Evolutionary conservation across 2,888 invertebrate genomes (phyloP).

Genomic region (Oscheius sp.): DNA sequence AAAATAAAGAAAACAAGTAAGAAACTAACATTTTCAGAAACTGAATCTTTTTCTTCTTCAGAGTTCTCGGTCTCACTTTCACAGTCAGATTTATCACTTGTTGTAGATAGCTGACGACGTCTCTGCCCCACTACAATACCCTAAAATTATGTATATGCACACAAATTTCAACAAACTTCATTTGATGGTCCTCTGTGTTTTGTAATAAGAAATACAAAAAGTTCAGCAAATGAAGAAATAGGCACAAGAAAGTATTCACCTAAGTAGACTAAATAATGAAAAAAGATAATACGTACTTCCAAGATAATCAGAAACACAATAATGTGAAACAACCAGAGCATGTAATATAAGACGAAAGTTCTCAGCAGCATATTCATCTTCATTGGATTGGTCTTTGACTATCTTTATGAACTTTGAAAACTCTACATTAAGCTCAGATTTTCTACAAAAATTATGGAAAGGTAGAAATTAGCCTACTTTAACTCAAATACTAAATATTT

Average conservation of each 20-base stretch:
- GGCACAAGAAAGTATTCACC: constrained; percentile 15
- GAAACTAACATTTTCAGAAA: not conserved
- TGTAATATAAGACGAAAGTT: constrained; percentile 7
- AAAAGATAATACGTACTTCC: not conserved
- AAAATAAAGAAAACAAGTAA: too few relatives aligned
- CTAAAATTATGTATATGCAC: not conserved
- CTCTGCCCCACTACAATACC: not conserved
- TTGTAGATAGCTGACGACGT: constrained; percentile 8
- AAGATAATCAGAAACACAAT: not conserved
- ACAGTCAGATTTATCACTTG: not conserved
- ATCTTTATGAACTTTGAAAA: not conserved
- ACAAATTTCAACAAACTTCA: constrained; percentile 4
- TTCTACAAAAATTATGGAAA: not conserved
- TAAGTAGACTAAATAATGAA: not conserved
- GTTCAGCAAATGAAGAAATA: constrained; percentile 3
- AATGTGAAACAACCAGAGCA: constrained; percentile 4
- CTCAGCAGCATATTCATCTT: not conserved
- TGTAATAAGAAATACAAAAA: constrained; percentile 2
- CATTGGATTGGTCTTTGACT: not conserved
- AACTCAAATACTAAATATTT: not conserved
- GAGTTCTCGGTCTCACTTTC: constrained; percentile 6
- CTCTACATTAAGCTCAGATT: not conserved
- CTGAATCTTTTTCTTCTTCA: constrained; percentile 1
- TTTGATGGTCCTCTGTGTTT: not conserved
- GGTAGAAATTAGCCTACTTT: not conserved